Conservation (phyloP, 1,140 invertebrate species). For the Diachasmimorpha longicaudata region DNA sequence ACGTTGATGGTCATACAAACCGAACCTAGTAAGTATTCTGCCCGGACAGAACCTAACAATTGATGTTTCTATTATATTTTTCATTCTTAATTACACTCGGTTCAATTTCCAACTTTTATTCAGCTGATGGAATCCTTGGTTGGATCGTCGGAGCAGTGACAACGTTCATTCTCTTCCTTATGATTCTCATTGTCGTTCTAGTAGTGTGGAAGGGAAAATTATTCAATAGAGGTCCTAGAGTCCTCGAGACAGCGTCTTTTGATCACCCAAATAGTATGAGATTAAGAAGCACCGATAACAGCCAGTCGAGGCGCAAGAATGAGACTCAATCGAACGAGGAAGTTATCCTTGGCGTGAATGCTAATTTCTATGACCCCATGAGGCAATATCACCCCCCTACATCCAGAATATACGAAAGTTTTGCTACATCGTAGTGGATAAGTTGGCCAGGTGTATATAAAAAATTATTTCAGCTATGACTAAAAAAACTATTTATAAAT, state of each 20-base stretch:
- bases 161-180: conserved; percentile 49
- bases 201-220: conserved; percentile 52
- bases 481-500: conserved; percentile 11
- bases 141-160: conserved; percentile 58
- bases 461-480: not conserved
- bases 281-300: not conserved
- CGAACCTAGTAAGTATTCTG: conserved; percentile 39
- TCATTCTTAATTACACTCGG: too few relatives aligned
- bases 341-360: conserved; percentile 9
- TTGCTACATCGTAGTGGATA: not conserved
- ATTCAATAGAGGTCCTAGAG: conserved; percentile 35
- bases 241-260: conserved; percentile 44
- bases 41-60: too few relatives aligned
- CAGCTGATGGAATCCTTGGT: conserved; percentile 49
- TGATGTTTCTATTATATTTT: too few relatives aligned
- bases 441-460: conserved; percentile 6
- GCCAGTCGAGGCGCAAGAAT: not conserved
- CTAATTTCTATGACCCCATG: not conserved
- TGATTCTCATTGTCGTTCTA: conserved; percentile 53
- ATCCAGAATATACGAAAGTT: conserved; percentile 5
- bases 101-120: not conserved
- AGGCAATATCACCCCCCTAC: conserved; percentile 21
- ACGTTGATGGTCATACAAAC: conserved; percentile 47
- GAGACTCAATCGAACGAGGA: not conserved
- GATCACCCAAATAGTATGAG: conserved; percentile 18